Evolutionary conservation across 2,797 vertebrate species (phyloP).

Genomic region (Gadopsis bispinosus): DNA sequence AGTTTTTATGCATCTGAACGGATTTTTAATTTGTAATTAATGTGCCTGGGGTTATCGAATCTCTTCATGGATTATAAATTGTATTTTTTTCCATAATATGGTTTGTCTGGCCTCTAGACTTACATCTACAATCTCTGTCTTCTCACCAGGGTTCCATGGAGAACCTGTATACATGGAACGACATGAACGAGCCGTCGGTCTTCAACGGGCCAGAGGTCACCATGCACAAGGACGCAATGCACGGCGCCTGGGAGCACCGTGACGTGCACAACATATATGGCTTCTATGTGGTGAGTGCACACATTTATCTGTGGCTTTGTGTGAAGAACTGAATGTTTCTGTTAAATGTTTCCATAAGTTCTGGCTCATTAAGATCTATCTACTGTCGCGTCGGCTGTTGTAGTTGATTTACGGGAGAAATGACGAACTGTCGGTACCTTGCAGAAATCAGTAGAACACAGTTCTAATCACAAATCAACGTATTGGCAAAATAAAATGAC

Average conservation of each 20-base stretch:
- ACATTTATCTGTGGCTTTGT: neutral
- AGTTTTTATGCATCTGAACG: neutral
- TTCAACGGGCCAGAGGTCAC: conserved; percentile 96
- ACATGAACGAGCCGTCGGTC: conserved; percentile 96
- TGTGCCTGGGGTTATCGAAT: neutral
- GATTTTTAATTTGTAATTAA: neutral
- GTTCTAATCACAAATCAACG: neutral
- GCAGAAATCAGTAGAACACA: neutral
- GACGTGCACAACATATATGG: conserved; percentile 95
- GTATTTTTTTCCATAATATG: neutral
- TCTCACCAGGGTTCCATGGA: conserved; percentile 87
- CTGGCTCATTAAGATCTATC: neutral
- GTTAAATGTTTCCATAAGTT: neutral
- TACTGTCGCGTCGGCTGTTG: neutral
- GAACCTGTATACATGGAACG: conserved; percentile 92
- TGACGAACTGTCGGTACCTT: neutral
- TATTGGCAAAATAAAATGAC: neutral
- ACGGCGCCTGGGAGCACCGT: conserved; percentile 92
- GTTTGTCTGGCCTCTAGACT: neutral
- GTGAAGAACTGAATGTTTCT: neutral
- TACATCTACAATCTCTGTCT: neutral
- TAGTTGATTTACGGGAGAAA: neutral
- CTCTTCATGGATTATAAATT: neutral
- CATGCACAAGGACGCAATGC: conserved; percentile 93
- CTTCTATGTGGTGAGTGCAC: conserved; percentile 92